Evolutionary conservation across 2,888 invertebrate species (phyloP).

Genomic region (Aethes cnicana): DNA sequence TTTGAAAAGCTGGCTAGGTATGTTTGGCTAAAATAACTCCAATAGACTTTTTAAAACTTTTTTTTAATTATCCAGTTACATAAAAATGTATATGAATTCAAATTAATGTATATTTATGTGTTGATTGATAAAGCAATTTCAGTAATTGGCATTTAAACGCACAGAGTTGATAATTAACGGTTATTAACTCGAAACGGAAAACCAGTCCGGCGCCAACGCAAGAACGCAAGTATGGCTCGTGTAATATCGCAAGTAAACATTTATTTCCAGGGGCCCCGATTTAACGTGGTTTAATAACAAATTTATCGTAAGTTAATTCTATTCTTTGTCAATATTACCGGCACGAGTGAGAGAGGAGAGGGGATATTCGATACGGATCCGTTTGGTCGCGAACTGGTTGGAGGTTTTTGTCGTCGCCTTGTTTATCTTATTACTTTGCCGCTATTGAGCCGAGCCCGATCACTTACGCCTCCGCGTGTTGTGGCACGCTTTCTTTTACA

Average conservation of each 20-base stretch:
- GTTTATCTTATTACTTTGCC: constrained; percentile 63
- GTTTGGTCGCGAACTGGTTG: constrained; percentile 56
- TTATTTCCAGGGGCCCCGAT: constrained; percentile 33
- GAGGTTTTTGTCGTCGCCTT: constrained; percentile 61
- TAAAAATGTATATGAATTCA: neutral
- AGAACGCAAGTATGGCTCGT: constrained; percentile 52
- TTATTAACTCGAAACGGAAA: constrained; percentile 54
- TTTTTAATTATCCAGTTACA: too few relatives aligned
- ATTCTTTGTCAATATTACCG: constrained; percentile 7
- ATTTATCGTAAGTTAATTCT: constrained; percentile 6
- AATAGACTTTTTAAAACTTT: neutral
- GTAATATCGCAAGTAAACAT: constrained; percentile 63
- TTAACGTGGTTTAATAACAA: constrained; percentile 1
- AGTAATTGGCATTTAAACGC: constrained; percentile 56
- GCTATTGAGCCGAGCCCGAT: constrained; percentile 58
- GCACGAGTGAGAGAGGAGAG: constrained; percentile 10
- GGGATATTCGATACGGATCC: constrained; percentile 8
- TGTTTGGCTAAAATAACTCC: neutral
- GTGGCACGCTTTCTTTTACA: constrained; percentile 46
- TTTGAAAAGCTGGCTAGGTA: neutral
- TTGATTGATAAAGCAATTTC: constrained; percentile 50
- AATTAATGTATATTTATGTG: neutral
- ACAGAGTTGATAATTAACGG: constrained; percentile 57
- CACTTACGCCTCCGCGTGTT: constrained; percentile 50
- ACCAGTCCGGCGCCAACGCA: constrained; percentile 49